Evolutionary conservation across 2,888 invertebrate species (phyloP).

Genomic region (Elmis aenea): DNA sequence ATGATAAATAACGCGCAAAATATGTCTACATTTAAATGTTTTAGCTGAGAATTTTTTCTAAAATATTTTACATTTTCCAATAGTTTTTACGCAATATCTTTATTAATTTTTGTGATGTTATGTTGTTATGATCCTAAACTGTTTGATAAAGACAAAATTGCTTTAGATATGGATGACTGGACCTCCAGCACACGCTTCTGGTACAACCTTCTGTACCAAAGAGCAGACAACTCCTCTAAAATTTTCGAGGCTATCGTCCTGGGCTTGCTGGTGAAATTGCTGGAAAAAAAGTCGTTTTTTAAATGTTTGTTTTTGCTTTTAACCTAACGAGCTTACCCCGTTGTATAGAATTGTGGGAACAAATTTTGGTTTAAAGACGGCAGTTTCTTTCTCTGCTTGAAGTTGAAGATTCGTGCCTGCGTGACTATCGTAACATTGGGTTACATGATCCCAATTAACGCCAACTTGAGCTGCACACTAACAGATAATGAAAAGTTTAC

Average conservation of each 20-base stretch:
- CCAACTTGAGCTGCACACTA: constrained; percentile 45
- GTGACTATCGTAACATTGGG: constrained; percentile 42
- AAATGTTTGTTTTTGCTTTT: constrained; percentile 1
- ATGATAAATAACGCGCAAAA: too few species aligned
- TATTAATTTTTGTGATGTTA: too few species aligned
- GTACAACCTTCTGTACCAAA: constrained; percentile 23
- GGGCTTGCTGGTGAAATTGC: constrained; percentile 44
- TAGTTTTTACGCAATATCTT: too few species aligned
- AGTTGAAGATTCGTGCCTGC: constrained; percentile 49
- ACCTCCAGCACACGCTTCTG: constrained; percentile 25
- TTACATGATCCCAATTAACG: constrained; percentile 39
- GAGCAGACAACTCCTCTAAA: constrained; percentile 45
- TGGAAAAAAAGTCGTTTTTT: constrained; percentile 26
- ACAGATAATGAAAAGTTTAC: constrained; percentile 2
- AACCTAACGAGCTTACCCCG: constrained; percentile 42
- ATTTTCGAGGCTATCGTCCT: constrained; percentile 44
- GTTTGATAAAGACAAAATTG: too few species aligned
- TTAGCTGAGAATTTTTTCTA: too few species aligned
- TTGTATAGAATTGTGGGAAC: constrained; percentile 52
- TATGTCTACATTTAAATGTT: too few species aligned
- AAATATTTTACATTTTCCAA: too few species aligned
- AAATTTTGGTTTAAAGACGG: constrained; percentile 44
- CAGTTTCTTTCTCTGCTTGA: constrained; percentile 48
- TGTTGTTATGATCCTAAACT: too few species aligned
- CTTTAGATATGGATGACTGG: too few species aligned